A percentile compares a stretch with the other conserved stretches of the same genome.
Conservation (phyloP, 2,113 vertebrate genomes). For the Elephantulus edwardii region DNA sequence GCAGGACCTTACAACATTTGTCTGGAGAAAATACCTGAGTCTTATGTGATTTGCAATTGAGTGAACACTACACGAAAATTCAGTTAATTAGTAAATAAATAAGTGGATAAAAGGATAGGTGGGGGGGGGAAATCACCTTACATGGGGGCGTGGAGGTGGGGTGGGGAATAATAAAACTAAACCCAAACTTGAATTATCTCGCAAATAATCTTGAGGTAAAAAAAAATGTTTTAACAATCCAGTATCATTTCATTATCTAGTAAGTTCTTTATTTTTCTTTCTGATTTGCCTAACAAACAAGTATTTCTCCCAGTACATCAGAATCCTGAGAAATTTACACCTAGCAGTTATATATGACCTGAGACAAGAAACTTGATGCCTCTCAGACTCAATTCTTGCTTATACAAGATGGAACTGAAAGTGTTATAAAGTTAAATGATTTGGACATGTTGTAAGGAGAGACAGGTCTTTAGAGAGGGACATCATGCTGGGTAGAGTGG, state of each 20-base stretch:
- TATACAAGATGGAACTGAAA: not conserved
- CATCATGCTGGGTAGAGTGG: too few species aligned
- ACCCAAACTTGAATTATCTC: too few species aligned
- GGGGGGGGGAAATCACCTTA: not conserved
- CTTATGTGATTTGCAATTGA: not conserved
- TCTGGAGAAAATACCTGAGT: not conserved
- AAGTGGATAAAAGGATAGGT: not conserved
- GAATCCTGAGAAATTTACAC: not conserved
- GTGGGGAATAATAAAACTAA: too few species aligned
- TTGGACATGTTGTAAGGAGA: too few species aligned
- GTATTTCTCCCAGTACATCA: not conserved
- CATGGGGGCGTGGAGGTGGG: too few species aligned
- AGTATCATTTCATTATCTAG: not conserved
- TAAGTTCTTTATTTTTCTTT: slow-evolving; percentile 25
- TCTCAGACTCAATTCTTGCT: not conserved
- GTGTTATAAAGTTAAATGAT: not conserved
- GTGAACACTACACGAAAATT: not conserved
- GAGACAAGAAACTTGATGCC: not conserved
- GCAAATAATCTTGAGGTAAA: too few species aligned
- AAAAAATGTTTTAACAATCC: not conserved
- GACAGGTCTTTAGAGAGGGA: too few species aligned
- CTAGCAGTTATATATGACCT: not conserved
- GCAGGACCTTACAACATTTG: too few species aligned
- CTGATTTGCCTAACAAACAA: not conserved
- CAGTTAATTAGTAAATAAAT: not conserved